A percentile compares a stretch with the other conserved stretches of the same genome.
Conservation (phyloP, 2,888 invertebrate species). For the Aspidiotus destructor region DNA sequence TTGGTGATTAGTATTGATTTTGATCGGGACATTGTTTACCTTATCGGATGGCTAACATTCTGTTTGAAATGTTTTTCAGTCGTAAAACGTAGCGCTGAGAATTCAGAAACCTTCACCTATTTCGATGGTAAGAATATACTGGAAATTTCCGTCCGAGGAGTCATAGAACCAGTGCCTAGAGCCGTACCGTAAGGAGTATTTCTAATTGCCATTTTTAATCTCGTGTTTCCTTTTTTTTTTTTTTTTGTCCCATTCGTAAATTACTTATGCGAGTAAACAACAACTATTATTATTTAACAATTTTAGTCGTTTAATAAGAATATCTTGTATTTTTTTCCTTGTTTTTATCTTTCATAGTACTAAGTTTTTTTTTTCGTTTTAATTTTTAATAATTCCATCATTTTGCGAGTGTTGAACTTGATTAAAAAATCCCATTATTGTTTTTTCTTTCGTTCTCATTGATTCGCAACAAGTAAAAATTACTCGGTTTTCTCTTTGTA, state of each 20-base stretch:
- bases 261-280: not conserved
- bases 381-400: no score
- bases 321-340: not conserved
- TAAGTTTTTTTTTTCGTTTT: not conserved
- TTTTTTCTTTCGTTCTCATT: no score
- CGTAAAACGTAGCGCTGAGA: conserved; percentile 47
- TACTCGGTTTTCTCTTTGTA: no score
- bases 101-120: conserved; percentile 13
- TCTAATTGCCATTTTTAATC: not conserved
- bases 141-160: conserved; percentile 11
- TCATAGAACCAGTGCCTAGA: conserved; percentile 1
- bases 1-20: no score
- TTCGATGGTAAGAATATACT: conserved; percentile 39
- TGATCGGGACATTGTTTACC: no score
- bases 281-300: not conserved
- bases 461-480: no score
- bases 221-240: not conserved
- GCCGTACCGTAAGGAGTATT: not conserved
- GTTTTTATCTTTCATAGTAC: not conserved
- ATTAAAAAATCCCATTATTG: no score
- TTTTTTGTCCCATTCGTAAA: conserved; percentile 2
- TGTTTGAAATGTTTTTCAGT: conserved; percentile 44
- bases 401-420: no score
- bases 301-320: not conserved
- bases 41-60: no score